phyloP scores from a whole-genome alignment of 2,888 invertebrate species.

The Uropetala carovei region DNA sequence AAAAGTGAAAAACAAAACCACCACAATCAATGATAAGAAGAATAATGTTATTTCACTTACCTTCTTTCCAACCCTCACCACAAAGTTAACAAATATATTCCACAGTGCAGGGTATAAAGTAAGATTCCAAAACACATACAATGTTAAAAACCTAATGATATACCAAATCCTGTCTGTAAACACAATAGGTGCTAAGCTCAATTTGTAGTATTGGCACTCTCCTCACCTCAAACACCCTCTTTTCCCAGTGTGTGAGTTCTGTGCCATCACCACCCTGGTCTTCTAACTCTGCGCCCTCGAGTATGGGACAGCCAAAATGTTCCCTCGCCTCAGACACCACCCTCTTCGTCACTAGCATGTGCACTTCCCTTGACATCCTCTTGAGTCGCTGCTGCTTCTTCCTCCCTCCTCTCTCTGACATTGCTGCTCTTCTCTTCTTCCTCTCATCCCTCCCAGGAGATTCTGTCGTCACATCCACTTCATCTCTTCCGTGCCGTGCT shows the following conservation, averaged over 20 bases:
- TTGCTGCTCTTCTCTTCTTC: not conserved
- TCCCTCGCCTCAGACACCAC: constrained; percentile 91
- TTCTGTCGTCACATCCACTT: constrained; percentile 31
- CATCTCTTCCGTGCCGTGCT: not conserved
- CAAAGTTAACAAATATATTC: no score
- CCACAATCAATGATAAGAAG: no score
- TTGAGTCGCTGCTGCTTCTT: not conserved
- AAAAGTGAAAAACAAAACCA: no score
- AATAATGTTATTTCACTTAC: no score
- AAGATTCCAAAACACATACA: no score
- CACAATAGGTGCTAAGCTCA: no score
- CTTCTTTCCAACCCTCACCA: no score
- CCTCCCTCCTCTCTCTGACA: not conserved
- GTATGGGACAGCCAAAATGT: constrained; percentile 90
- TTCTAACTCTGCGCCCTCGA: constrained; percentile 98
- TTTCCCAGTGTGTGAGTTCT: constrained; percentile 98
- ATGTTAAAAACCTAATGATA: no score
- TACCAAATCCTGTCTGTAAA: no score
- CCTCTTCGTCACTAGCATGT: constrained; percentile 93
- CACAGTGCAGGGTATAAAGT: no score
- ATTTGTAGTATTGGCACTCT: not conserved
- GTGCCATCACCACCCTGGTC: constrained; percentile 99
- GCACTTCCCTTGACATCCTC: constrained; percentile 82
- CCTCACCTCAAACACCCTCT: constrained; percentile 94
- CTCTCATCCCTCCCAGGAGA: constrained; percentile 44